Base-by-base conservation (phyloP, 2,113 vertebrate species). In the Notarius lentiginosus region DNA sequence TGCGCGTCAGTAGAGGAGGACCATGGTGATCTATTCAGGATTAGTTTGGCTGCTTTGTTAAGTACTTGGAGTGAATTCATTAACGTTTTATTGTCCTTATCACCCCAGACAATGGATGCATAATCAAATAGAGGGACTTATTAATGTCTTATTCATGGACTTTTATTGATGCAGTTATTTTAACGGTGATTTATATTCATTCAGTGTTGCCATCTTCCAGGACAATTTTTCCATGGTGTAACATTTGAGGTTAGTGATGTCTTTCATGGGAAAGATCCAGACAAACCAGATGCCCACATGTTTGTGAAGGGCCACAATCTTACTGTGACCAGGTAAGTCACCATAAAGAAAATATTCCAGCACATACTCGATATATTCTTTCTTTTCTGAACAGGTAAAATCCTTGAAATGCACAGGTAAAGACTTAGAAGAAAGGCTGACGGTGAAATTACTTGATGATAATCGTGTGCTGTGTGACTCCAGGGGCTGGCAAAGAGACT, bases 401-500 rank as follows among this genome's bases (percentile, higher is more conserved):
- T n/a, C n/a, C 3, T 55, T 70, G 30, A 84, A 61, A 51, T 51
- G 15, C n/a, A 51, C 8, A 77, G 24, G 2, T 47, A 10, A 63
- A 1, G 79, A 58, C 10, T 55, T 55, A 5, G 12, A 15, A 79
- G 11, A 41, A 63, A 83, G 7, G 20, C 17, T 34, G n/a, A 41
- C 1, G 12, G 5, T 17, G 27, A 30, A 83, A 47, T 70, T 60
- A 8, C 0, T 72, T 73, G 34, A 30, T 68, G 22, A 76, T 83
- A 14, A 85, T 24, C 34, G 11, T 77, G 66, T 82, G 56, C 7
- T 65, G 66, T 86, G 63, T 27, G 12, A 60, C 27, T 7, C 58
- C 94, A 99, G 98, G 93, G 97, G 98, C 85, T 97, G 95, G 95
- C 96, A 99, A 93, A 97, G 95, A 93, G 97, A 99, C 93, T 99